These are phyloP conservation scores for Holotrichia oblita DNA, from an alignment of 1,140 invertebrate genomes.

Conservation along the genomic window DNA sequence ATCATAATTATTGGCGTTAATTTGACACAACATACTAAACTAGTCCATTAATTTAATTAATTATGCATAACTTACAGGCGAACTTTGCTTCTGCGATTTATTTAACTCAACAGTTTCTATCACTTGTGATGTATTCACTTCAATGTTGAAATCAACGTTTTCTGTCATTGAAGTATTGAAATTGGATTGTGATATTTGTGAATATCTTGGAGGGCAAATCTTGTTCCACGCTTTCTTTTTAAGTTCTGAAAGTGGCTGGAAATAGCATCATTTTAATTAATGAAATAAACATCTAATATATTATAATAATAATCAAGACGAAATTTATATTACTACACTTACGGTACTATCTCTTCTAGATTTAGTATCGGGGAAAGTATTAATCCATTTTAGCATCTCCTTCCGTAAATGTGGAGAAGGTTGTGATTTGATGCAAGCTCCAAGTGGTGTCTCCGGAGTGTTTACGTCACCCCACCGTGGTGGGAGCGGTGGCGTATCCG, in stretches of 20 bases:
- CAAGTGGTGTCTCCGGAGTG: conserved; percentile 68
- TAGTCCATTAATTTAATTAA: too few species aligned
- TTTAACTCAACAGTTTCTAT: not conserved
- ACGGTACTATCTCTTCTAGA: conserved; percentile 63
- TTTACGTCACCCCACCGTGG: conserved; percentile 61
- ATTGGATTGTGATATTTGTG: not conserved
- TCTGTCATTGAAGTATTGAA: not conserved
- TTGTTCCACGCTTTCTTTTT: conserved; percentile 62
- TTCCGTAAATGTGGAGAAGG: conserved; percentile 65
- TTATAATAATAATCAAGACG: too few species aligned
- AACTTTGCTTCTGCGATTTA: not conserved
- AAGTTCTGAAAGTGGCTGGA: conserved; percentile 66
- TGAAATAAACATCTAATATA: not conserved
- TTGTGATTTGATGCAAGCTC: conserved; percentile 62
- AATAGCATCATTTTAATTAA: conserved; percentile 41
- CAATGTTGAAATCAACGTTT: not conserved
- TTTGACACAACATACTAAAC: too few species aligned
- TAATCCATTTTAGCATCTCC: conserved; percentile 62
- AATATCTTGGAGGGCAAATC: conserved; percentile 41
- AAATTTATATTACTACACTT: conserved; percentile 48
- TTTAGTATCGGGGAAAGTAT: conserved; percentile 62
- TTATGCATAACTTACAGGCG: not conserved
- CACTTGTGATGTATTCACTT: not conserved
- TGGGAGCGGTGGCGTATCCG: conserved; percentile 40
- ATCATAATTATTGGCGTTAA: too few species aligned